Conservation (phyloP, 2,797 vertebrate genomes). For the Gambelia wislizenii region DNA sequence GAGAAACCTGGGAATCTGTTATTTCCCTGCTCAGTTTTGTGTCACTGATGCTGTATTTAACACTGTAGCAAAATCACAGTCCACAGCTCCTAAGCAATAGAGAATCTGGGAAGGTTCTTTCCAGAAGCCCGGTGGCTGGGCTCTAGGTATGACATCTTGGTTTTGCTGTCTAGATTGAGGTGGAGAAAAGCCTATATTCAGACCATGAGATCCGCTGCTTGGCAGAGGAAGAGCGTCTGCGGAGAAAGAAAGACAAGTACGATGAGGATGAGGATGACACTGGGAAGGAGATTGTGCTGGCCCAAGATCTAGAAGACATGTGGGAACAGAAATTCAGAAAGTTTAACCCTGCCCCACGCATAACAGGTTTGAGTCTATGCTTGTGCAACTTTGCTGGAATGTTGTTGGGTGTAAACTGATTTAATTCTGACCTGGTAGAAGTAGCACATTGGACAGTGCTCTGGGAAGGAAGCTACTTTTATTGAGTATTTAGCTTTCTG, state of each 20-base stretch:
- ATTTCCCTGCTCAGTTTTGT: background rate
- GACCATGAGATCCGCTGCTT: slow-evolving; percentile 90
- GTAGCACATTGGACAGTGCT: background rate
- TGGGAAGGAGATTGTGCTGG: slow-evolving; percentile 80
- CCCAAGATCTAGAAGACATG: slow-evolving; percentile 90
- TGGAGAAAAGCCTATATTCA: slow-evolving; percentile 89
- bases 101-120: background rate
- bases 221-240: slow-evolving; percentile 83
- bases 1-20: background rate
- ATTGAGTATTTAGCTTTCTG: background rate
- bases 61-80: background rate
- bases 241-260: slow-evolving; percentile 78
- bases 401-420: background rate
- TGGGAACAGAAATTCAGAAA: slow-evolving; percentile 90
- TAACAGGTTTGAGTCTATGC: slow-evolving; percentile 79
- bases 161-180: slow-evolving; percentile 83
- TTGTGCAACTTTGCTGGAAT: background rate
- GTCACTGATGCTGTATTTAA: background rate
- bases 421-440: rapidly evolving
- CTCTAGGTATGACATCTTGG: background rate
- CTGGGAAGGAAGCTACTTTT: background rate
- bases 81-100: background rate
- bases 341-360: slow-evolving; percentile 80
- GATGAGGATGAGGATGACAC: slow-evolving; percentile 78
- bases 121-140: background rate